phyloP scores from a whole-genome alignment of 2,113 vertebrate genomes.

The Clarias macrocephalus region DNA sequence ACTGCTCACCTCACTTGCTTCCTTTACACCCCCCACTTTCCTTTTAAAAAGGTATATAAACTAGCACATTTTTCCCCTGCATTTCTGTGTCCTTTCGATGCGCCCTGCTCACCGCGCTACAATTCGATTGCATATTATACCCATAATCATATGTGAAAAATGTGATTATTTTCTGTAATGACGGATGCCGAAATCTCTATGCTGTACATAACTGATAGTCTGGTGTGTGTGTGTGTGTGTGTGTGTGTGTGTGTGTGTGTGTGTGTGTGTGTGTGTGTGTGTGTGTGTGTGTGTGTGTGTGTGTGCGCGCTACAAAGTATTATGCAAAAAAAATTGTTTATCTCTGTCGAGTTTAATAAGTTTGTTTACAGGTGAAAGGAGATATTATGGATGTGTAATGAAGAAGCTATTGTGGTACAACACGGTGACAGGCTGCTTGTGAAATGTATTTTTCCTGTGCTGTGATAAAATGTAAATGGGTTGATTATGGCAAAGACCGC shows the following conservation, averaged over 20 bases:
- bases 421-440: constrained; percentile 3
- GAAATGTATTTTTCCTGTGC: background rate
- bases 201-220: background rate
- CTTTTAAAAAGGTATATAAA: no score
- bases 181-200: background rate
- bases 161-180: background rate
- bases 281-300: background rate
- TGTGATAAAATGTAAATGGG: constrained; percentile 22
- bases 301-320: background rate
- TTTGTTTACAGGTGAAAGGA: constrained; percentile 14
- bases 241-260: background rate
- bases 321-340: background rate
- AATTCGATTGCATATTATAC: background rate
- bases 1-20: no score
- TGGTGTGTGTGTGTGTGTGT: background rate
- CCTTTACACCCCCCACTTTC: no score
- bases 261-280: background rate
- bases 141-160: background rate
- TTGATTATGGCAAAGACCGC: constrained; percentile 15
- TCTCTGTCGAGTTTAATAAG: constrained; percentile 15
- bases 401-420: constrained; percentile 21
- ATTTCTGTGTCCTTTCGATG: no score
- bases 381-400: background rate
- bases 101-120: no score
- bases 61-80: no score